Percentiles rank a stretch among this genome's conserved stretches.
phyloP scores from a whole-genome alignment of 92 coral and sea anemone species.

The Siderastrea siderea region DNA sequence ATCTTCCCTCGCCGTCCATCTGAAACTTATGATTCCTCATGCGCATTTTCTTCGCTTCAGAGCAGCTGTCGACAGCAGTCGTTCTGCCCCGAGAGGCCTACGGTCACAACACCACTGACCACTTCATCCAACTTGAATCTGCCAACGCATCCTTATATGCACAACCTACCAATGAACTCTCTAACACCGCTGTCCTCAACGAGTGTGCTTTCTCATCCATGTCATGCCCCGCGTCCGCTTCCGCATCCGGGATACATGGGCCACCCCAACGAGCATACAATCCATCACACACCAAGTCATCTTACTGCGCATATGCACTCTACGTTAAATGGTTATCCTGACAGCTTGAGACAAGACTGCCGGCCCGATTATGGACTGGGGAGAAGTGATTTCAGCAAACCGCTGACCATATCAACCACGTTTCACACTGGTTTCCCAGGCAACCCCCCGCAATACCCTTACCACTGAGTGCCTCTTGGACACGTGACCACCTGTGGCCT shows the following conservation, averaged over 20 bases:
- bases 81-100: slow-evolving; percentile 71
- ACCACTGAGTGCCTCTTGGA: slow-evolving; percentile 26
- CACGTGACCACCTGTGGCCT: neutral
- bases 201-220: slow-evolving; percentile 69
- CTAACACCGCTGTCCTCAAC: slow-evolving; percentile 67
- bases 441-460: slow-evolving; percentile 73
- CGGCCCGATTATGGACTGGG: slow-evolving; percentile 82
- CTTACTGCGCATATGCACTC: slow-evolving; percentile 82
- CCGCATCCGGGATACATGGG: slow-evolving; percentile 82
- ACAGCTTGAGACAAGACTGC: slow-evolving; percentile 67
- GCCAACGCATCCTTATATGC: slow-evolving; percentile 74
- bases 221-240: slow-evolving; percentile 75
- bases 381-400: slow-evolving; percentile 81
- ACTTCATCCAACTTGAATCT: slow-evolving; percentile 63
- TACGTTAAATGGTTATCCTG: slow-evolving; percentile 64
- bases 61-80: slow-evolving; percentile 84
- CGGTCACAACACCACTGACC: slow-evolving; percentile 53
- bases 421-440: slow-evolving; percentile 82
- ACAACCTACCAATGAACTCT: slow-evolving; percentile 64
- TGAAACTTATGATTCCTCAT: slow-evolving; percentile 67
- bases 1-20: slow-evolving; percentile 70
- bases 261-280: slow-evolving; percentile 85
- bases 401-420: slow-evolving; percentile 84
- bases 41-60: slow-evolving; percentile 70
- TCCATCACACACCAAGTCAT: slow-evolving; percentile 86